phyloP scores from a whole-genome alignment of 1,140 invertebrate genomes.

The Tetraneura akinire region DNA sequence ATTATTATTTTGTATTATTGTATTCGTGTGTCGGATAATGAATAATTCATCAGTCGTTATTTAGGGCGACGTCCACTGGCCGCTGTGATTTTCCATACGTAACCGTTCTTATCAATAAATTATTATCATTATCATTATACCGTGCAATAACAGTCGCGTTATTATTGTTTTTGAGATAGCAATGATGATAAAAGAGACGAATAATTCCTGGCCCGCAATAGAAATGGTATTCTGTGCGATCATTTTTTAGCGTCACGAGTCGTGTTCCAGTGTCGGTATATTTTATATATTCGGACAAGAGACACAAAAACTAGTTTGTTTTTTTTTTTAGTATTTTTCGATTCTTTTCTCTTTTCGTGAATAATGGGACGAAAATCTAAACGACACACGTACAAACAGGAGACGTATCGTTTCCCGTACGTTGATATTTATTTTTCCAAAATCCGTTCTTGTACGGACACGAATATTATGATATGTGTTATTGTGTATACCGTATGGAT shows the following conservation, averaged over 20 bases:
- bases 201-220: too few species aligned
- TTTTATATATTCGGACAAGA: not conserved
- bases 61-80: not conserved
- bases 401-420: not conserved
- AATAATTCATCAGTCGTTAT: conserved; percentile 42
- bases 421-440: conserved; percentile 19
- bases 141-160: too few species aligned
- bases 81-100: not conserved
- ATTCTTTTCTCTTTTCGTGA: not conserved
- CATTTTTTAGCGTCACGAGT: not conserved
- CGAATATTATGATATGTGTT: not conserved
- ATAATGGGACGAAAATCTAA: conserved; percentile 39
- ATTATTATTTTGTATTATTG: not conserved
- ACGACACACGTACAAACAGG: conserved; percentile 5
- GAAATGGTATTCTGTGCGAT: not conserved
- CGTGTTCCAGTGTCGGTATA: too few species aligned
- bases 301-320: conserved; percentile 35
- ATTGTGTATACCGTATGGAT: too few species aligned
- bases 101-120: too few species aligned
- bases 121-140: too few species aligned
- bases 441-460: not conserved
- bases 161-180: too few species aligned
- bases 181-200: too few species aligned
- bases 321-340: too few species aligned
- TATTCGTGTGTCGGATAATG: conserved; percentile 4